phyloP scores from a whole-genome alignment of 2,113 vertebrate species.

The Centropus bengalensis region DNA sequence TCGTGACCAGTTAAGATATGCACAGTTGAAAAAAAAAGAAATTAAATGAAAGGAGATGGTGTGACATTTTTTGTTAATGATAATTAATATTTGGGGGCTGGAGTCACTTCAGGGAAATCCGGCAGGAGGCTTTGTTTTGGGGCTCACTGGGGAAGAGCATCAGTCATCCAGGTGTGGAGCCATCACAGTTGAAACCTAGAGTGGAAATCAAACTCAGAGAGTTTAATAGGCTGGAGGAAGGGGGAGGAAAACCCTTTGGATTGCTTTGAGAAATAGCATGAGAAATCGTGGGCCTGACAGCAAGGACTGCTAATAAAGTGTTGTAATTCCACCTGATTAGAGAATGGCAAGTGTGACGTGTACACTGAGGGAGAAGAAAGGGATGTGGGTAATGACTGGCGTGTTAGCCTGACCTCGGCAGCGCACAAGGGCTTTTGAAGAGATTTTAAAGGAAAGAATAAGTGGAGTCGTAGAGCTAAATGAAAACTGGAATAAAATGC shows the following conservation, averaged over 20 bases:
- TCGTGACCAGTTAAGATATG: not conserved
- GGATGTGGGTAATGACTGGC: slow-evolving; percentile 44
- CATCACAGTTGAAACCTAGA: not conserved
- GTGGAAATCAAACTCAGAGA: not conserved
- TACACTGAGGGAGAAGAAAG: slow-evolving; percentile 54
- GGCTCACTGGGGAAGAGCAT: not conserved
- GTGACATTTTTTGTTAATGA: not conserved
- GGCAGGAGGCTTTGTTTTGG: not conserved
- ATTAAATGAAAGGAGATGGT: not conserved
- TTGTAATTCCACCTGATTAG: slow-evolving; percentile 63
- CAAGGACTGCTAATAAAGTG: slow-evolving; percentile 50
- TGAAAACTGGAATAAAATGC: slow-evolving; percentile 50
- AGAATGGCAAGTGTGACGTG: slow-evolving; percentile 32
- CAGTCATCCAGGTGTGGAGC: not conserved
- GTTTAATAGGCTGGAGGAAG: not conserved
- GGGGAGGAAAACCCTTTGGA: not conserved
- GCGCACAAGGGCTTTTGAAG: slow-evolving; percentile 57
- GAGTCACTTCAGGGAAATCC: not conserved
- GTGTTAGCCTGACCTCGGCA: slow-evolving; percentile 55
- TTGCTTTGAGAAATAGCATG: slow-evolving; percentile 44
- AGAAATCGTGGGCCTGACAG: slow-evolving; percentile 19
- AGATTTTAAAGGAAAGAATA: slow-evolving; percentile 50
- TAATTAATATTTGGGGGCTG: not conserved
- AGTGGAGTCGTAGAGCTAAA: slow-evolving; percentile 4
- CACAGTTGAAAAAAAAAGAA: not conserved